phyloP scores from a whole-genome alignment of 2,113 vertebrate genomes.

The Panthera tigris region DNA sequence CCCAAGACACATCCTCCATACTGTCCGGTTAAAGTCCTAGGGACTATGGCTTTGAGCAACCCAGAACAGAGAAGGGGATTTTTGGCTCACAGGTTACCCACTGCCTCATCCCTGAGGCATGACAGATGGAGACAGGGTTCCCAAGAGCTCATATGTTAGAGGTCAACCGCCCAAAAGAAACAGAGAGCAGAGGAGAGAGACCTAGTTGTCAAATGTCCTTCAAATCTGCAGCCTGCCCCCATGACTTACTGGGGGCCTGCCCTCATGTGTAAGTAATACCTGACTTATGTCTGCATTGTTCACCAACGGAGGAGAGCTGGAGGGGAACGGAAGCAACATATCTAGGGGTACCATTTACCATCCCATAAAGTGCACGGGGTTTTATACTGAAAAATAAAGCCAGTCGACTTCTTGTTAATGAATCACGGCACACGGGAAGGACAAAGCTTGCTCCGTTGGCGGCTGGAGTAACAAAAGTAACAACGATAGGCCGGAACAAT shows the following conservation, averaged over 20 bases:
- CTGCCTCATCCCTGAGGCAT: neutral
- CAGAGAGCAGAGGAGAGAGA: neutral
- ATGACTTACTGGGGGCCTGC: neutral
- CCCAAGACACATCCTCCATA: neutral
- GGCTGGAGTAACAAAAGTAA: neutral
- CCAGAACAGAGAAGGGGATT: neutral
- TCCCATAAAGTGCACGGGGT: neutral
- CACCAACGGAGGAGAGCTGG: neutral
- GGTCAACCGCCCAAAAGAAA: neutral
- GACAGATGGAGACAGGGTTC: neutral
- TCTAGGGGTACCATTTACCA: neutral
- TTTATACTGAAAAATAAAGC: neutral
- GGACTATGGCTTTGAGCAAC: neutral
- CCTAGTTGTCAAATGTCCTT: neutral
- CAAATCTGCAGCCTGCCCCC: neutral
- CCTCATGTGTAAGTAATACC: neutral
- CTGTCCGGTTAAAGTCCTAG: neutral
- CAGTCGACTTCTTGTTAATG: neutral
- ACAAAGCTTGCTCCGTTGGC: neutral
- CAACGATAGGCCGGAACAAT: neutral
- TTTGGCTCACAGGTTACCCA: neutral
- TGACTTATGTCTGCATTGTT: neutral
- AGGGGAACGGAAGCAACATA: rapidly evolving
- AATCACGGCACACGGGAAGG: neutral
- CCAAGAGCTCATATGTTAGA: neutral